Conservation (phyloP, 2,797 vertebrate genomes). For the Pachyuromys duprasi region DNA sequence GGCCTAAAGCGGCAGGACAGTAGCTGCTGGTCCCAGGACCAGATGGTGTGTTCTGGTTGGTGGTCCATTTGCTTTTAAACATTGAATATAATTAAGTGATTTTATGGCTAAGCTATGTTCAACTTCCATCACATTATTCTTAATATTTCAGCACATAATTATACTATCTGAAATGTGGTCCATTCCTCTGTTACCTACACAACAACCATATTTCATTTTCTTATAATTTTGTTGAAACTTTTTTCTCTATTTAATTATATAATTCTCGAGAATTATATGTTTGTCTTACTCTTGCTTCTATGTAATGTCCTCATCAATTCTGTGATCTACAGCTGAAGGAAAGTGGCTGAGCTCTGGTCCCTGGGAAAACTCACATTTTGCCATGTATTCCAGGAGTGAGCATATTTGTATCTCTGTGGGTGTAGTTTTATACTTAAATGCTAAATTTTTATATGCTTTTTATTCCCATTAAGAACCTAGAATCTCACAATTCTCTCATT, state of each 20-base stretch:
- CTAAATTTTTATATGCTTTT: background rate
- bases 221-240: background rate
- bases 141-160: slow-evolving; percentile 1
- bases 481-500: background rate
- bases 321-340: background rate
- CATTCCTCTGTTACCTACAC: background rate
- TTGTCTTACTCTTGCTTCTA: background rate
- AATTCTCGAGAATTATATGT: background rate
- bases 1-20: too few relatives aligned
- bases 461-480: background rate
- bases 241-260: background rate
- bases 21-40: too few relatives aligned
- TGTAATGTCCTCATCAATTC: background rate
- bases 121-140: background rate
- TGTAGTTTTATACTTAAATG: background rate
- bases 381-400: background rate
- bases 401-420: background rate
- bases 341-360: background rate
- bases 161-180: background rate
- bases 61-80: background rate
- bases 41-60: too few relatives aligned
- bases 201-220: background rate
- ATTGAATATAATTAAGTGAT: background rate
- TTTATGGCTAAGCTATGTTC: background rate
- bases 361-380: background rate